Base-by-base conservation (phyloP, 1,140 invertebrate genomes). In the Drosophila lowei region DNA sequence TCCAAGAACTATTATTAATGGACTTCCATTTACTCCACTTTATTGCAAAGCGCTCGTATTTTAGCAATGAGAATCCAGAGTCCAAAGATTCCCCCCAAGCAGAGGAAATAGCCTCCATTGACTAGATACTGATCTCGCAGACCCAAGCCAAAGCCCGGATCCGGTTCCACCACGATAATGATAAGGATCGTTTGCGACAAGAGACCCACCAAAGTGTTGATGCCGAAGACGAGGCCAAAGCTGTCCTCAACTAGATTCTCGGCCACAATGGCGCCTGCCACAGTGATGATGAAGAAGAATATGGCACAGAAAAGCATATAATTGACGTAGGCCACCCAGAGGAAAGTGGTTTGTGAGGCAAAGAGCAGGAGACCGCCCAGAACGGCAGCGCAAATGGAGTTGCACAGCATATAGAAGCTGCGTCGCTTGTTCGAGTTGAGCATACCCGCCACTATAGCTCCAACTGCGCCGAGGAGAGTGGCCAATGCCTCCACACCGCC, bases 151-250 rank as follows among this genome's bases (percentile, higher is more conserved):
- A 93, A 80, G 0, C 90, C 91, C 3, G 67, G 49, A n/a, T 90
- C 77, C 16, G 30, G 93, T 92, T 15, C 71, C 30, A 93, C 92
- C 1, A 98, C 94, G 18, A 96, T 90, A 1, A 95, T 73, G 0
- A 96, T 98, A 2, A 98, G 86, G 21, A 97, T 86, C 3, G 95
- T 94, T 91, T 98, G 97, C 0, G 97, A 80, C 1, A 93, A 79
- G 1, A 98, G 92, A 15, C 97, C 96, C 1, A 96, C 47, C 56
- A 98, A 95, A 0, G 95, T 97, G 90, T 98, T 98, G 30, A 97
- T 93, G 18, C 97, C 97, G 92, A 98, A 98, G 70, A 99, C 95
- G 6, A 98, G 92, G 0, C 96, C 97, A 91, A 97, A 98, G 90
- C 96, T 96, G 64, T 98, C 96, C 70, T 95, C 94, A 18, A 93